phyloP scores from a whole-genome alignment of 2,888 invertebrate species.

The Gryllus longicercus region DNA sequence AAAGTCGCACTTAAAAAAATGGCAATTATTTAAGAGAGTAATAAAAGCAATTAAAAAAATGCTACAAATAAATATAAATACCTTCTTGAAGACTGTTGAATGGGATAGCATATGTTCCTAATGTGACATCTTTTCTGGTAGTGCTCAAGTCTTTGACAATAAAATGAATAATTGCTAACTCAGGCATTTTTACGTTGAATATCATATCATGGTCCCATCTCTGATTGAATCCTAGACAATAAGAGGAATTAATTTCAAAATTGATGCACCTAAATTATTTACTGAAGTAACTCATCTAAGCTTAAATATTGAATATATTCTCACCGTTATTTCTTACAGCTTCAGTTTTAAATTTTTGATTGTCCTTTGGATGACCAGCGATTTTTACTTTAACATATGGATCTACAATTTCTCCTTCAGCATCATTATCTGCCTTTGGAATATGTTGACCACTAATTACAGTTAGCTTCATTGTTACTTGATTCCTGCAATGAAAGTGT shows the following conservation, averaged over 20 bases:
- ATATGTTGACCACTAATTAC: conserved; percentile 58
- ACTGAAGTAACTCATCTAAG: background rate
- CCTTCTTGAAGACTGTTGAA: conserved; percentile 48
- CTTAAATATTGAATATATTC: conserved; percentile 27
- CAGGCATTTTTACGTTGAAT: conserved; percentile 51
- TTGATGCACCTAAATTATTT: background rate
- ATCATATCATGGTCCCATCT: conserved; percentile 53
- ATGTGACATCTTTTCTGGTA: conserved; percentile 46
- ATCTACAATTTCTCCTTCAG: conserved; percentile 52
- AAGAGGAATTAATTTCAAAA: background rate
- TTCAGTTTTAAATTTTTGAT: conserved; percentile 48
- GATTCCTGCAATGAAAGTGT: conserved; percentile 27
- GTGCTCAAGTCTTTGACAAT: conserved; percentile 50
- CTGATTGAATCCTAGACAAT: conserved; percentile 53
- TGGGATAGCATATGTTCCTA: conserved; percentile 50
- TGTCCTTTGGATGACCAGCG: conserved; percentile 48
- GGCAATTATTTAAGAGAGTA: background rate
- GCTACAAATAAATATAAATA: conserved; percentile 36
- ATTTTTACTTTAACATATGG: conserved; percentile 54
- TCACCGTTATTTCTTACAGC: conserved; percentile 54
- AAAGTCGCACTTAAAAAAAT: background rate
- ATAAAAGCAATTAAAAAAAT: background rate
- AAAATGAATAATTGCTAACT: conserved; percentile 53
- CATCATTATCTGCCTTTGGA: conserved; percentile 47
- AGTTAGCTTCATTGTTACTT: conserved; percentile 42